Conservation (phyloP, 2,888 invertebrate species). For the Drosophila yooni region DNA sequence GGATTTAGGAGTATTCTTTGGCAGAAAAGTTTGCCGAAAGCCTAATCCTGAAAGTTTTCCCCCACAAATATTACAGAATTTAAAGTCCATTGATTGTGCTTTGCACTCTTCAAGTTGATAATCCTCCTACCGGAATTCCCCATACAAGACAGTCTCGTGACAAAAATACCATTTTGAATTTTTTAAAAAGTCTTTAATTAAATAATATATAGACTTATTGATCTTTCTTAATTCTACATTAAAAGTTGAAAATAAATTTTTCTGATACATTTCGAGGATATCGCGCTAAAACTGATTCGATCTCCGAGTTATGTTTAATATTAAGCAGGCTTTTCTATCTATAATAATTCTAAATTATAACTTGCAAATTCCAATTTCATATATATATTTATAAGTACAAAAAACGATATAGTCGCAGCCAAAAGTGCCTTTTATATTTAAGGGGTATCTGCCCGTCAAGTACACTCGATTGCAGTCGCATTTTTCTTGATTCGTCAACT, state of each 20-base stretch:
- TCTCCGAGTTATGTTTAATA: background rate
- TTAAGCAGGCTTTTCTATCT: background rate
- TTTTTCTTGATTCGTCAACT: conserved; percentile 34
- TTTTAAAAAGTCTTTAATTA: background rate
- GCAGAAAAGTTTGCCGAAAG: background rate
- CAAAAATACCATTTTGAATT: background rate
- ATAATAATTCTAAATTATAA: background rate
- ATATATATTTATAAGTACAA: background rate
- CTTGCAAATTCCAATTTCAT: background rate
- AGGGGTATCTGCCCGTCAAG: background rate
- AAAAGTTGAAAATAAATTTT: background rate
- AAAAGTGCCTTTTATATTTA: background rate
- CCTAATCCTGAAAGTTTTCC: background rate
- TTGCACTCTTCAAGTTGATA: background rate
- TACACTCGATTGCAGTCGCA: background rate
- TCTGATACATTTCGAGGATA: background rate
- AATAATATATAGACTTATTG: background rate
- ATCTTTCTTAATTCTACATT: background rate
- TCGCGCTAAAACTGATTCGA: background rate
- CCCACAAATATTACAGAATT: background rate
- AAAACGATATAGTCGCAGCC: background rate
- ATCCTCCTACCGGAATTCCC: background rate
- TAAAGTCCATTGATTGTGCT: background rate
- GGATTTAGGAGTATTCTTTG: background rate
- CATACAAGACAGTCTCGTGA: background rate